Percentiles rank a stretch among this genome's conserved stretches.
These are phyloP conservation scores for Hystrix brachyura DNA, from an alignment of 2,113 vertebrate genomes.

Conservation along the genomic window DNA sequence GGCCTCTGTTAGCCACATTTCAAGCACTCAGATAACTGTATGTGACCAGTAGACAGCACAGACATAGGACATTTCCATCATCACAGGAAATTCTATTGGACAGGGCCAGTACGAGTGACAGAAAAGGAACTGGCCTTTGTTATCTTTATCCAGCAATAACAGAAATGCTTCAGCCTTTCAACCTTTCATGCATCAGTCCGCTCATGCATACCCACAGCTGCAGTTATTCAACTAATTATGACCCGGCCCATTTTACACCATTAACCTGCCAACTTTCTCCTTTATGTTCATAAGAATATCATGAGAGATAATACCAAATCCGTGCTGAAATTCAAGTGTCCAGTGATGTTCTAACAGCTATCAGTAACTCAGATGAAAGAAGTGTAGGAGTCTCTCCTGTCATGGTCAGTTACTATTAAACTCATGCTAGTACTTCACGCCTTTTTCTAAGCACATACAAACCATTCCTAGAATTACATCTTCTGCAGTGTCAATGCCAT, in stretches of 20 bases:
- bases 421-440: background rate
- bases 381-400: background rate
- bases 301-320: background rate
- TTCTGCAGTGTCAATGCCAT: background rate
- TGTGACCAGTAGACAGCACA: background rate
- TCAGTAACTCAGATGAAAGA: background rate
- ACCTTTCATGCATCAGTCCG: background rate
- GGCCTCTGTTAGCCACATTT: background rate
- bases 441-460: background rate
- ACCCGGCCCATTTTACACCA: background rate
- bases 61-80: background rate
- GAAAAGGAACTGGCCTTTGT: background rate
- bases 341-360: background rate
- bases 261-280: background rate
- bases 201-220: background rate
- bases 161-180: slow-evolving; percentile 13
- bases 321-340: background rate
- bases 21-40: background rate
- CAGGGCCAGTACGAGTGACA: background rate
- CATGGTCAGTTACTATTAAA: background rate
- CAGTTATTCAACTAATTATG: background rate
- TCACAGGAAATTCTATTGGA: background rate
- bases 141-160: background rate
- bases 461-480: background rate
- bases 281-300: background rate